Base-by-base conservation (phyloP, 2,797 vertebrate species). In the Alauda arvensis region DNA sequence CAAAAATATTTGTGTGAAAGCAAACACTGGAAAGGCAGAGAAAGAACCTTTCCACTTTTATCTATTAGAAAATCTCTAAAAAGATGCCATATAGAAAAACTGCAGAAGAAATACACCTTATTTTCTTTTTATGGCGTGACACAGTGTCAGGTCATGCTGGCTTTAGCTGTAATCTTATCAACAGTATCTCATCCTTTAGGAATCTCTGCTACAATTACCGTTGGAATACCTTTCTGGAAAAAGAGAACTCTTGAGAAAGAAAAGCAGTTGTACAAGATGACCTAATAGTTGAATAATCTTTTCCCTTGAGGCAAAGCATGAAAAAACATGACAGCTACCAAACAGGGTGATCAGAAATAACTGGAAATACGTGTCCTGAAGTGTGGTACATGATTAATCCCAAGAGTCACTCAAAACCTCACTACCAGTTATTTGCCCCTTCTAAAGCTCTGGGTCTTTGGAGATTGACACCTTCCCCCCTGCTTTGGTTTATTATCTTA, bases 311-410 rank as follows among this genome's bases (percentile, higher is more conserved):
- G 88, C 82, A 84, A 90, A 91, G 31, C 85, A 33, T 77, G 78
- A 92, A 89, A 92, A 81, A 91, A 87, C 86, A 80, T 49, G 83
- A 90, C 84, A 91, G 78, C 67, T 69, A 77, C 76, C 72, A 89
- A 93, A 83, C 76, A 42, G 72, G 76, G 59, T 88, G 42, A 92
- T 91, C 91, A 90, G 81, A 88, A 91, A 91, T 71, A 94, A 94
- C 92, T 78, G 84, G 92, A 92, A 95, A 94, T 87, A 66, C 5
- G 0, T 77, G 83, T 93, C 78, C 67, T 65, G 59, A 71, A 86
- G 48, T 43, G 20, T 92, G 74, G 53, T 60, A 70, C 1, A 0
- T 51, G 37, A 26, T 21, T 63, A 39, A 77, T 52, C 42, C 15
- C 28, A 78, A 55, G 20, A 62, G 19, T 75, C 69, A 60, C 63